Evolutionary conservation across 2,113 vertebrate species (phyloP).

Genomic region (Heptranchias perlo): DNA sequence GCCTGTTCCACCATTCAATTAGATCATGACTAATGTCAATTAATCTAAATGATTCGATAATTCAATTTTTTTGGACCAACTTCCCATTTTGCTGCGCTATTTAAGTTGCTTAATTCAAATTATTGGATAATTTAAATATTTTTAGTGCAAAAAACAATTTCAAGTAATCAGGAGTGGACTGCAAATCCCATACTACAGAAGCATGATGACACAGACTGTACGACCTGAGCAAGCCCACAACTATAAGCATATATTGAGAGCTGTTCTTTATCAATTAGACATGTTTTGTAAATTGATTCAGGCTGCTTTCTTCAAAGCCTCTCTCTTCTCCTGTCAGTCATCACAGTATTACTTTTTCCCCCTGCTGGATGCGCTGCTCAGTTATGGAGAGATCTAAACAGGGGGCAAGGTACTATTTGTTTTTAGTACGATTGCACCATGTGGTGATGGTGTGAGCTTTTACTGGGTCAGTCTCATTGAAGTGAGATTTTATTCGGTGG

Average conservation of each 20-base stretch:
- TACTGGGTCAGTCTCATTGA: neutral
- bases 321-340: neutral
- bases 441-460: neutral
- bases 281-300: neutral
- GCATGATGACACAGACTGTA: neutral
- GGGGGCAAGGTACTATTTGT: neutral
- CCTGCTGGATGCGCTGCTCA: neutral
- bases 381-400: neutral
- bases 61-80: no score
- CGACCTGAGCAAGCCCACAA: neutral
- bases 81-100: no score
- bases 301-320: neutral
- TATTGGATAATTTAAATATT: no score
- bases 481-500: neutral
- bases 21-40: no score
- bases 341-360: neutral
- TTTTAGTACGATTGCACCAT: neutral
- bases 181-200: neutral
- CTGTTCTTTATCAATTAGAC: neutral
- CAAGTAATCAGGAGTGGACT: no score
- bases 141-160: no score
- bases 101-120: no score
- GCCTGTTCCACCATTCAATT: no score
- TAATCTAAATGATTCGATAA: no score
- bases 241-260: neutral